Base-by-base conservation (phyloP, 2,113 vertebrate genomes). In the Dendropsophus ebraccatus region DNA sequence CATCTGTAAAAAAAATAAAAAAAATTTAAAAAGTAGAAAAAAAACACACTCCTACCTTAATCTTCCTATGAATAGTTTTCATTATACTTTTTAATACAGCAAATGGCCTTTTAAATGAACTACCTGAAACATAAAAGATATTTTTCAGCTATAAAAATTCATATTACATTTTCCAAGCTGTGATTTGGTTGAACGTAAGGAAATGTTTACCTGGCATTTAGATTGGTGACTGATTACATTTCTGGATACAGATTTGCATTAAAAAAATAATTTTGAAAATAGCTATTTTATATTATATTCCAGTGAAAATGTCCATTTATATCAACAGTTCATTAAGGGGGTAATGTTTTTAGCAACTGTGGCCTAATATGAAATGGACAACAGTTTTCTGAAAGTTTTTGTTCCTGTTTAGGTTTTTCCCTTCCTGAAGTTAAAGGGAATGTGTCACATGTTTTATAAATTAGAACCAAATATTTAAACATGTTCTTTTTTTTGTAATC, bases 71-170 rank as follows among this genome's bases (percentile, higher is more conserved):
- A 80, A 80, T 80, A 45, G 54, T 80, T 80, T 80, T 80, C 77
- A 60, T 80, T 80, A 80, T 80, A 60, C 35, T 80, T 80, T 60
- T 62, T 52, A 80, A 60, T 80, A 80, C 54, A 62, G 76, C 30
- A 79, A 79, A 56, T 60, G 32, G 77, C 32, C 54, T 62, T 80
- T 80, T 60, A 80, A 80, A 60, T 41, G 54, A 60, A 60, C 54
- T 41, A 54, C 54, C 49, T 80, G 77, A 80, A 80, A 62, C 77
- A 60, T 45, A 80, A 60, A 80, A 80, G 50, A 60, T 60, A 60
- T 23, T 60, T 80, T 80, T 60, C 54, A 60, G n/a, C 56, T 62
- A 25, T 41, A 37, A 80, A 70, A 60, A 80, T 60, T 60, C 47
- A 80, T 41, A 80, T 80, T 60, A 60, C 56, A 80, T 80, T 80